Base-by-base conservation (phyloP, 2,888 invertebrate species). In the Adineta ricciae region DNA sequence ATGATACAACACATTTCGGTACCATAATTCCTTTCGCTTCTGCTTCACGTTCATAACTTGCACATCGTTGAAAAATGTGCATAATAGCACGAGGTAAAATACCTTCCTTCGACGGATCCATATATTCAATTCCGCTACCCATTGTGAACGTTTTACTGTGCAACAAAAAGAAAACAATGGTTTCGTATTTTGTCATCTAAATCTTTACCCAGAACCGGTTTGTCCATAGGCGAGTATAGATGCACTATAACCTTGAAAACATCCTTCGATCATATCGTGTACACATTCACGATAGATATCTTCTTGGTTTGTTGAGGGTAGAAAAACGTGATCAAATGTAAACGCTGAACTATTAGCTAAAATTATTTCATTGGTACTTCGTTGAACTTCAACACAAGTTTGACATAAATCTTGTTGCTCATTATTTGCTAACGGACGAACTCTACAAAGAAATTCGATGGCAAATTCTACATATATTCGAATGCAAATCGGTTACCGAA, bases 251-350 rank as follows among this genome's bases (percentile, higher is more conserved):
- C 84, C 86, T 41, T 84, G 50, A 38, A 87, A 83, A 83, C 87
- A 84, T 72, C 73, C 78, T 87, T 96, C 95, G 87, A 99, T 94
- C 86, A 99, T 93, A 84, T 93, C 93, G 86, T 93, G 93, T 84
- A 96, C 96, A 89, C 95, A 95, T 21, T 93, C 93, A 83, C 94
- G 93, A 90, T 97, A 99, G 46, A 99, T 93, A 21, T 90, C 89
- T 86, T 93, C 93, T 91, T 97, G 98, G 84, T 91, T 91, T 78
- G 93, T 92, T 86, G 92, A 92, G 85, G 93, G 94, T 90, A 97
- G 96, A 91, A 95, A 98, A 82, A 98, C 97, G 91, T 94, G 94
- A 92, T 99, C 96, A 91, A 95, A 99, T 41, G 97, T 97, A 92
- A 97, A 97, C 83, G 95, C 78, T 38, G 78, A 41, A 78, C 78